Evolutionary conservation across 2,888 invertebrate species (phyloP).

Genomic region (Candidula unifasciata): DNA sequence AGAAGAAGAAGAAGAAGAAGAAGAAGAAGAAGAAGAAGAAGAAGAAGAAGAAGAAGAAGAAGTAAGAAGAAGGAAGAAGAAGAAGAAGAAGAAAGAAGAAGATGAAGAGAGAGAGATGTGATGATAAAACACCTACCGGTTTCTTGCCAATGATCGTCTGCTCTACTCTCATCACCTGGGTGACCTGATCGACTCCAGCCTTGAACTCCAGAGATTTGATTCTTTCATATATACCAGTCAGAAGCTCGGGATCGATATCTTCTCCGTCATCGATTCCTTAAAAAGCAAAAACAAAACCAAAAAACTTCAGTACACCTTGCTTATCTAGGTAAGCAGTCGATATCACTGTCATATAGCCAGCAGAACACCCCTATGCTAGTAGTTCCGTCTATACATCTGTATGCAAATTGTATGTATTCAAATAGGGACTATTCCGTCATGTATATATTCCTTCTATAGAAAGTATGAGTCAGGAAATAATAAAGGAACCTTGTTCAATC

Average conservation of each 20-base stretch:
- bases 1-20: not conserved
- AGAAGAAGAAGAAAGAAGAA: not conserved
- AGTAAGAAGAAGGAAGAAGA: not conserved
- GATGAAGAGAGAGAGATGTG: not conserved
- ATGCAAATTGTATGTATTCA: too few species aligned
- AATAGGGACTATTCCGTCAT: too few species aligned
- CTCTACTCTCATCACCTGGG: slow-evolving; percentile 97
- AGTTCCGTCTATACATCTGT: too few species aligned
- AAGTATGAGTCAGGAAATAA: too few species aligned
- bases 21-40: not conserved
- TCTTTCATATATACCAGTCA: slow-evolving; percentile 95
- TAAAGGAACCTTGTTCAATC: too few species aligned
- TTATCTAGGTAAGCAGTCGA: too few species aligned
- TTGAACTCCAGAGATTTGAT: slow-evolving; percentile 97
- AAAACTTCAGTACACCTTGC: too few species aligned
- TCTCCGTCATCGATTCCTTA: slow-evolving; percentile 93
- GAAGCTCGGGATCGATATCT: slow-evolving; percentile 93
- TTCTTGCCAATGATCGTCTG: slow-evolving; percentile 98
- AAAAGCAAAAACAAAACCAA: not conserved
- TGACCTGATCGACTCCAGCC: slow-evolving; percentile 96
- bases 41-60: not conserved
- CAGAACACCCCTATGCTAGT: too few species aligned
- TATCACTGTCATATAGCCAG: too few species aligned
- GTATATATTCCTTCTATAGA: too few species aligned
- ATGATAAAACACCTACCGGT: slow-evolving; percentile 81